Base-by-base conservation (phyloP, 2,113 vertebrate species). In the Paracyprichromis sp. region DNA sequence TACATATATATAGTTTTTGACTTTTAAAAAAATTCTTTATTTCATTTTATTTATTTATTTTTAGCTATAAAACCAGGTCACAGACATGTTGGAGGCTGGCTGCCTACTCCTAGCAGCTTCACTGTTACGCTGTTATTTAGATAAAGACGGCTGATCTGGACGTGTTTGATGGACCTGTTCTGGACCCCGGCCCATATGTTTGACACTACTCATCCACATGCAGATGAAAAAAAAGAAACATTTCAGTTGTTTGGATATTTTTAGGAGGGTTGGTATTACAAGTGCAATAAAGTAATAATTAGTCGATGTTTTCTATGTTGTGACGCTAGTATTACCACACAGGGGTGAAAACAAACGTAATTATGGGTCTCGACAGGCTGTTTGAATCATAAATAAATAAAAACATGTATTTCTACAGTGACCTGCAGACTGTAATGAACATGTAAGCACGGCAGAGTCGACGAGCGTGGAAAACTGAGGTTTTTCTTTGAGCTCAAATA, bases 131-230 rank as follows among this genome's bases (percentile, higher is more conserved):
- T 43, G n/a, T 21, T 43, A 19, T 34, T 34, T 34, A 61, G 24
- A 29, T 5, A 16, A 1, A 9, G 13, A 1, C 1, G 0, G 59
- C 59, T 36, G 6, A 36, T 63, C 0, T 38, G 17, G 61, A 66
- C 9, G 16, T n/a, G 17, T 69, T 2, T 69, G 34, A 38, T 21
- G 63, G 63, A 3, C 34, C 19, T 69, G 63, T 69, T 38, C 0
- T 40, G 63, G 63, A 3, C 19, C 63, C 11, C 34, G 19, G 4
- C 34, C 63, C 63, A 69, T 69, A 69, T 69, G 11, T 38, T 69
- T 69, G 61, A 38, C 61, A 21, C 34, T 8, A 21, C 61, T 69
- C 17, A 0, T 69, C 61, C 34, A 13, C 34, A 40, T 21, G 0
- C 63, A 69, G 19, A 38, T 21, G 63, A 40, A 38, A 12, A 53